Conservation (phyloP, 2,888 invertebrate genomes). For the Hybos culiciformis region DNA sequence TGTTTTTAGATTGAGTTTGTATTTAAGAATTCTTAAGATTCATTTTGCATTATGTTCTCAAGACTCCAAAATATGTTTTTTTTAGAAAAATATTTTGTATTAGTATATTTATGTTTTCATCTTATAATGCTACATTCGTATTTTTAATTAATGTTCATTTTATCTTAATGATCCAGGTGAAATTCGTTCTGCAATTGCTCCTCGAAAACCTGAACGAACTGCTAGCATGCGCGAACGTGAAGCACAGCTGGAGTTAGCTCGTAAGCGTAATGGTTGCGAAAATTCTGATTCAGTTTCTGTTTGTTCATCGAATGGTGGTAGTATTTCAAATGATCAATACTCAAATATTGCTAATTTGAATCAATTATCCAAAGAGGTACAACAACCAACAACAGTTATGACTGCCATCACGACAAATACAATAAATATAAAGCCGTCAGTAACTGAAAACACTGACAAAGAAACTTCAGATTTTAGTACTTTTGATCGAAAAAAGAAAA, state of each 20-base stretch:
- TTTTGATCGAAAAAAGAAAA: conserved; percentile 26
- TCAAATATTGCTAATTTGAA: background rate
- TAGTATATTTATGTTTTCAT: too few species aligned
- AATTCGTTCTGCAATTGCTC: conserved; percentile 66
- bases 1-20: conserved; percentile 7
- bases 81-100: too few species aligned
- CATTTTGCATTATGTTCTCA: background rate
- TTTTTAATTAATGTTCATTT: too few species aligned
- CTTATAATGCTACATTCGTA: too few species aligned
- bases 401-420: conserved; percentile 9
- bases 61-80: too few species aligned
- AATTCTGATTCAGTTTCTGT: conserved; percentile 34
- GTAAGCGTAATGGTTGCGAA: conserved; percentile 29
- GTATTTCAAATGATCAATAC: conserved; percentile 23
- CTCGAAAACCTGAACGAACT: conserved; percentile 72
- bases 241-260: conserved; percentile 47
- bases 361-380: background rate
- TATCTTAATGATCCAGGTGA: conserved; percentile 45
- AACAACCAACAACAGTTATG: conserved; percentile 4
- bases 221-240: conserved; percentile 74
- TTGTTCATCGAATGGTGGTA: conserved; percentile 37
- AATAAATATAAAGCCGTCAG: conserved; percentile 15
- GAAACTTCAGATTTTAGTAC: conserved; percentile 20
- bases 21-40: conserved; percentile 3
- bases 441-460: conserved; percentile 3